phyloP scores from a whole-genome alignment of 2,113 vertebrate genomes.

The Daubentonia madagascariensis region DNA sequence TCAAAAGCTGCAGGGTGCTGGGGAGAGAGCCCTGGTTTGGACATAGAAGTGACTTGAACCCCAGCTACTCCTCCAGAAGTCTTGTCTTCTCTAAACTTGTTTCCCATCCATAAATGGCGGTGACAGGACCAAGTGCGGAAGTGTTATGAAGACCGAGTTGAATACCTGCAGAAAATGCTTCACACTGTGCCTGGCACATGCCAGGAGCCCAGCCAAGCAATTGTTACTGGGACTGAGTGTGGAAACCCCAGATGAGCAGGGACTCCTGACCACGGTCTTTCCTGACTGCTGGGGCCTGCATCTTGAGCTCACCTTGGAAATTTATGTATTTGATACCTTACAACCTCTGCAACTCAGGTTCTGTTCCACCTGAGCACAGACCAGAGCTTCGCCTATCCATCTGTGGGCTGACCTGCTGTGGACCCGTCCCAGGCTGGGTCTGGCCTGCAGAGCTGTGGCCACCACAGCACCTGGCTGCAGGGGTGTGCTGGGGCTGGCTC shows the following conservation, averaged over 20 bases:
- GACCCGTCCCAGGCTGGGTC: neutral
- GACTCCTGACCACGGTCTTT: neutral
- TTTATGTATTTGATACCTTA: neutral
- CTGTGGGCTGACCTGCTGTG: too few relatives aligned
- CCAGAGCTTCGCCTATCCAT: neutral
- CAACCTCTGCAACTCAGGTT: neutral
- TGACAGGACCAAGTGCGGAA: neutral
- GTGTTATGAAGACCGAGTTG: neutral
- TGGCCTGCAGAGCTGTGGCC: neutral
- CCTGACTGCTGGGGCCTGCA: neutral
- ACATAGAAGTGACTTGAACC: neutral
- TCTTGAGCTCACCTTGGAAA: neutral
- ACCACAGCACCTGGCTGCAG: neutral
- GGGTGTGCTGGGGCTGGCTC: rapidly evolving
- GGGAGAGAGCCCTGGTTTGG: too few relatives aligned
- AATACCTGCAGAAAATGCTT: neutral
- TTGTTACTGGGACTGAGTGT: neutral
- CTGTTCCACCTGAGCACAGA: neutral
- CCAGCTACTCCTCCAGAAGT: neutral
- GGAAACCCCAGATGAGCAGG: neutral
- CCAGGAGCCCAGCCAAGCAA: neutral
- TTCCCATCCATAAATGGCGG: too few relatives aligned
- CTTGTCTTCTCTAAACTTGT: neutral
- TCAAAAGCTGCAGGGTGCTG: neutral
- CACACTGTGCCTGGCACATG: neutral